Evolutionary conservation across 35 echinoderm and acorn worm genomes (phyloP).

Genomic region (Ptychodera flava): DNA sequence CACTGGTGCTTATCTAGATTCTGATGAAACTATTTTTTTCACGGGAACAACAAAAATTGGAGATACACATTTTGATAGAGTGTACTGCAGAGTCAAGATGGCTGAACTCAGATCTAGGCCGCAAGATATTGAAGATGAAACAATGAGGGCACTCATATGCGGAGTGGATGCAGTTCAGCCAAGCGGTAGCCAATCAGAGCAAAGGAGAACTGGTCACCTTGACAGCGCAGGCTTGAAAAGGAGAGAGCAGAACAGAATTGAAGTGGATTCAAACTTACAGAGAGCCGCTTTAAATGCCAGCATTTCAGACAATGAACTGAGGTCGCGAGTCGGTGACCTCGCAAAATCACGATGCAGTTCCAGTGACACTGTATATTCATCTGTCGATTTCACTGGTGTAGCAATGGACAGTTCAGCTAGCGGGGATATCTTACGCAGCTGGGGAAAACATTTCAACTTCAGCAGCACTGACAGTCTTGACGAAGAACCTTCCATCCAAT

Average conservation of each 20-base stretch:
- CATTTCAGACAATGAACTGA: neutral
- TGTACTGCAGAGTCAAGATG: conserved; percentile 46
- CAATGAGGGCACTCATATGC: conserved; percentile 49
- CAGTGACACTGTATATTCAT: conserved; percentile 59
- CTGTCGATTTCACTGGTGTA: no score
- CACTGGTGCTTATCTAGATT: no score
- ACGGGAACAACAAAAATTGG: no score
- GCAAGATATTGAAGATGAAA: conserved; percentile 52
- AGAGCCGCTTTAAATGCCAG: no score
- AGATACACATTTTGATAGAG: conserved; percentile 42
- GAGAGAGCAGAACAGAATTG: no score
- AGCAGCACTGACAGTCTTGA: conserved; percentile 70
- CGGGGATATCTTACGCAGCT: conserved; percentile 61
- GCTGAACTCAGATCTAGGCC: conserved; percentile 54
- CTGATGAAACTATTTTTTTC: no score
- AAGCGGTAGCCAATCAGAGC: no score
- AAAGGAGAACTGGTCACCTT: no score
- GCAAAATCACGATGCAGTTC: conserved; percentile 54
- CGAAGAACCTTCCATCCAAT: conserved; percentile 53
- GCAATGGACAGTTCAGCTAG: no score
- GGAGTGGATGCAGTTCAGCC: conserved; percentile 53
- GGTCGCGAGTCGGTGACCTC: neutral
- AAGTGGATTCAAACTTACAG: no score
- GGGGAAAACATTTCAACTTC: conserved; percentile 78
- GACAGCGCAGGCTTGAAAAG: no score